Conservation (phyloP, 2,113 vertebrate genomes). For the Probosciger aterrimus region DNA sequence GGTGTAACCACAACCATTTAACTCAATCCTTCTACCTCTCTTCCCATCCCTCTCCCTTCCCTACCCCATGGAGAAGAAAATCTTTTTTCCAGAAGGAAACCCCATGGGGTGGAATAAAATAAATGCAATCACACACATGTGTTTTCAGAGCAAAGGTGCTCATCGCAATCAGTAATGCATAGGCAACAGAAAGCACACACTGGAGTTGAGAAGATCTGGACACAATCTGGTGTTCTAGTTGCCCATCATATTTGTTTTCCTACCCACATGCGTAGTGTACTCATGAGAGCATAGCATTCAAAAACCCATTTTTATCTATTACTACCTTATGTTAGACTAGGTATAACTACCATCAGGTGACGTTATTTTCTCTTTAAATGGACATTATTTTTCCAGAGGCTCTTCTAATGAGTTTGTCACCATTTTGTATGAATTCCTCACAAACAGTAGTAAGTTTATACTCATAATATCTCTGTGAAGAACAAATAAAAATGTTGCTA, state of each 20-base stretch:
- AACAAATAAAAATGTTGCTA: background rate
- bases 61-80: background rate
- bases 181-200: background rate
- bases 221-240: background rate
- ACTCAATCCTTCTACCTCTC: background rate
- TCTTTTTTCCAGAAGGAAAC: background rate
- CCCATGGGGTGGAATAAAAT: background rate
- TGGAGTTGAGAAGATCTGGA: background rate
- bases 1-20: background rate
- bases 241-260: background rate
- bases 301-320: background rate
- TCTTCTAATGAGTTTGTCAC: background rate
- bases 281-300: background rate
- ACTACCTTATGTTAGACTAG: background rate
- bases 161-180: background rate
- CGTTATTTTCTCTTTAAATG: background rate
- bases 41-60: background rate
- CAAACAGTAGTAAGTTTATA: background rate
- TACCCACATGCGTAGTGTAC: background rate
- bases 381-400: background rate
- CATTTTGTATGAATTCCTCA: background rate
- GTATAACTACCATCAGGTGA: background rate
- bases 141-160: background rate
- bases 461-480: background rate
- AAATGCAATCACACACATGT: background rate